These are phyloP conservation scores for Rhimphoctona megacephalus DNA, from an alignment of 2,888 invertebrate genomes.

Conservation along the genomic window DNA sequence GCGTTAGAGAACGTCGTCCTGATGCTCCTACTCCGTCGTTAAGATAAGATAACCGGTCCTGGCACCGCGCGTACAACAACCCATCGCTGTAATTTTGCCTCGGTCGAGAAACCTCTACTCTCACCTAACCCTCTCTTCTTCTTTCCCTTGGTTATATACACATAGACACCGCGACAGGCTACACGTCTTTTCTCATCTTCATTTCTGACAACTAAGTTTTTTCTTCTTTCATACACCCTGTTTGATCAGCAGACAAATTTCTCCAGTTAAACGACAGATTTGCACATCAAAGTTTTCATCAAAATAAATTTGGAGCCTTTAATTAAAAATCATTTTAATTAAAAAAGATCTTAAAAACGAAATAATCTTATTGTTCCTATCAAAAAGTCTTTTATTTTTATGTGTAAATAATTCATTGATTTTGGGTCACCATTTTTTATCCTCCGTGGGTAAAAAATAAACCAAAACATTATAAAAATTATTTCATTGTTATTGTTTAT, in stretches of 20 bases:
- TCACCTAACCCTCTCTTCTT: background rate
- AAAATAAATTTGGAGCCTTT: background rate
- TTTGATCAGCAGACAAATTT: background rate
- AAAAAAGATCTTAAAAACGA: background rate
- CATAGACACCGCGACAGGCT: background rate
- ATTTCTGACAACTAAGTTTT: background rate
- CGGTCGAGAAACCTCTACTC: background rate
- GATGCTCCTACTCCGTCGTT: slow-evolving; percentile 78
- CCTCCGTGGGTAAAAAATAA: background rate
- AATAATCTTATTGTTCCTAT: background rate
- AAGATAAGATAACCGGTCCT: slow-evolving; percentile 82
- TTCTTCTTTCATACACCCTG: background rate
- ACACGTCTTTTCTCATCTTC: background rate
- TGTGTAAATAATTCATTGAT: background rate
- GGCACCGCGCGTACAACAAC: slow-evolving; percentile 24
- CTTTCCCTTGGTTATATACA: background rate
- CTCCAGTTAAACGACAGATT: background rate
- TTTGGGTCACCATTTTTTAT: background rate
- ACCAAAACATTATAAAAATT: background rate
- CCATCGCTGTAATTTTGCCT: slow-evolving; percentile 59
- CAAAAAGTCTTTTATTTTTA: background rate
- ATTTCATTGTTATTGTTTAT: background rate
- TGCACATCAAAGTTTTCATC: background rate
- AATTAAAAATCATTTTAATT: background rate
- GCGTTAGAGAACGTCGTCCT: slow-evolving; percentile 75